Evolutionary conservation across 2,113 vertebrate species (phyloP), one percentile per base, ranked within the genome.

Genomic region (Stomatorhinus ivindoensis): DNA sequence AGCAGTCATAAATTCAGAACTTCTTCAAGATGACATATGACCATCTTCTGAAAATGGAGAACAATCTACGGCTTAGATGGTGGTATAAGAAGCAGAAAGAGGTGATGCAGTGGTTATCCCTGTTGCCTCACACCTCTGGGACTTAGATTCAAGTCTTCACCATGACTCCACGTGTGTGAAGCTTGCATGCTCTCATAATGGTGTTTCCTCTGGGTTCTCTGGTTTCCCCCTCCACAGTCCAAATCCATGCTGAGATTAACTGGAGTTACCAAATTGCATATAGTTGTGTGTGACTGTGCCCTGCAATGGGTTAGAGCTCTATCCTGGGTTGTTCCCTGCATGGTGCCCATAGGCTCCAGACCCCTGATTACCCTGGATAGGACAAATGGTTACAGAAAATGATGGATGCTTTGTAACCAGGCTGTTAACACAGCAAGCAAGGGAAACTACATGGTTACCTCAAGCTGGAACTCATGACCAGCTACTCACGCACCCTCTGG

Each of bases 381-480:
- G 61, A 69, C 10, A 69, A 31, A 27, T 31, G n/a, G n/a, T 69
- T 69, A 69, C 61, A 69, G 61, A 69, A 11, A 69, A 11, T 27
- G n/a, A 65, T 31, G 42, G 88, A 91, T 87, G 88, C 86, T 86
- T 83, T 11, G 90, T 15, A 91, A 90, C 27, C 55, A n/a, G 86
- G 17, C 48, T 61, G 88, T 55, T 48, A 31, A 86, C 89, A 93
- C 90, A 93, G 76, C 88, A 44, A 93, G 76, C 88, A 44, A 91
- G 84, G 21, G 13, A 91, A 91, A 91, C 31, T 90, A 92, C 88
- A 90, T 50, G 55, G 85, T 76, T 88, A 90, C 83, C 84, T 88
- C 90, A 91, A 91, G 89, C 90, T 88, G 87, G 87, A 88, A 87
- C 35, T 87, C 47, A 47, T 44, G 27, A 85, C 19, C 31, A 88